phyloP scores from a whole-genome alignment of 2,113 vertebrate genomes.

The Rhinoderma darwinii region DNA sequence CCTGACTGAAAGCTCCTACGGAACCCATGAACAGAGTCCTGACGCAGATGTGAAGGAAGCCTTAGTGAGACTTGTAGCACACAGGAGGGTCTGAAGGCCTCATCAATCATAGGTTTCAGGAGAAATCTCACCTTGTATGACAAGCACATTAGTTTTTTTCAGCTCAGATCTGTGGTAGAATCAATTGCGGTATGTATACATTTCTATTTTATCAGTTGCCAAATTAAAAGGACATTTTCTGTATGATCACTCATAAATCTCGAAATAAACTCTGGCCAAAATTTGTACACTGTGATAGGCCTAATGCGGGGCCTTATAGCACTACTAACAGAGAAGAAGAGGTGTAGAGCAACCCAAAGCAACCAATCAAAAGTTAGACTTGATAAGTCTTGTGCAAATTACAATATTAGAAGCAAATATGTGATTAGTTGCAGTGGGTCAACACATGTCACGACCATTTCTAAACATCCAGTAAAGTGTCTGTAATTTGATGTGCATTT shows the following conservation, averaged over 20 bases:
- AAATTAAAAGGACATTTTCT: not conserved
- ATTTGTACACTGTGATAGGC: not conserved
- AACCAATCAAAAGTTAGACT: not conserved
- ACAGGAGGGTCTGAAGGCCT: not conserved
- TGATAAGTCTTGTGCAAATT: conserved; percentile 1
- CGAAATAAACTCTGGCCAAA: not conserved
- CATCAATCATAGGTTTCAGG: no score
- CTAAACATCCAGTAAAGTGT: not conserved
- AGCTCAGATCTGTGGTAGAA: not conserved
- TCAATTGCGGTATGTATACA: not conserved
- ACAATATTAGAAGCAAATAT: not conserved
- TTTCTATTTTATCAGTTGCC: not conserved
- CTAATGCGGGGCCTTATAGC: not conserved
- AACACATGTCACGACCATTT: not conserved
- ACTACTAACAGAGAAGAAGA: not conserved
- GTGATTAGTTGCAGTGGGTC: not conserved
- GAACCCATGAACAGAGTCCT: no score
- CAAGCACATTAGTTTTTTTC: no score
- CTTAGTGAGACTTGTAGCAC: not conserved
- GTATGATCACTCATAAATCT: not conserved
- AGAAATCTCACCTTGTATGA: no score
- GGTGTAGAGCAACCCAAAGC: not conserved
- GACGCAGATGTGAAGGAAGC: no score
- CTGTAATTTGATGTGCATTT: not conserved
- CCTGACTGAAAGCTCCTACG: no score